Base-by-base conservation (phyloP, 2,888 invertebrate species). In the Lobophora halterata region DNA sequence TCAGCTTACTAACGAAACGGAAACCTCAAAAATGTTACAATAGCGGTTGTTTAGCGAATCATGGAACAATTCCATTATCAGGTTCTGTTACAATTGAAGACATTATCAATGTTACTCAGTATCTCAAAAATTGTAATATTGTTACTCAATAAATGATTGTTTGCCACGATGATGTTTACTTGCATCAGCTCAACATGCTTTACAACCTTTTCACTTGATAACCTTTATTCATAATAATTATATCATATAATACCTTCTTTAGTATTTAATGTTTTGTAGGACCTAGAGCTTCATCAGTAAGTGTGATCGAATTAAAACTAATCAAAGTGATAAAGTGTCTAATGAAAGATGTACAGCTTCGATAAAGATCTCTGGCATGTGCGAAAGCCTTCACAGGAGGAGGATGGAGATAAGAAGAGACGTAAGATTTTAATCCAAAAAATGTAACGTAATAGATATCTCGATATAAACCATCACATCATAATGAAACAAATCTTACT, bases 281-380 rank as follows among this genome's bases (percentile, higher is more conserved):
- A 33, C 18, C 12, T 12, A 17, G 30, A 19, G 14, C 5, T n/a
- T n/a, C n/a, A n/a, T n/a, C n/a, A n/a, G n/a, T n/a, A n/a, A n/a
- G n/a, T n/a, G n/a, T n/a, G n/a, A n/a, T n/a, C n/a, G n/a, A n/a
- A n/a, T n/a, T n/a, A n/a, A n/a, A n/a, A n/a, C n/a, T n/a, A n/a
- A n/a, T n/a, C n/a, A n/a, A n/a, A n/a, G 41, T 38, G 34, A 24
- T 36, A 7, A 24, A 38, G 49, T 53, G 47, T 25, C 42, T 31
- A 23, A 14, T 28, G 24, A 13, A 44, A 46, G 35, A 87, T 87
- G 86, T 87, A 78, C 46, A 87, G 87, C 58, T 87, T 87, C 51
- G 87, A 87, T 56, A 82, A 79, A 53, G 86, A 87, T 49, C 54
- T 86, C 48, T 87, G 87, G 87, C 86, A 87, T 50, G 86, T 86